These are phyloP conservation scores for Chloroclystis v-ata DNA, from an alignment of 2,888 invertebrate genomes.

Conservation along the genomic window DNA sequence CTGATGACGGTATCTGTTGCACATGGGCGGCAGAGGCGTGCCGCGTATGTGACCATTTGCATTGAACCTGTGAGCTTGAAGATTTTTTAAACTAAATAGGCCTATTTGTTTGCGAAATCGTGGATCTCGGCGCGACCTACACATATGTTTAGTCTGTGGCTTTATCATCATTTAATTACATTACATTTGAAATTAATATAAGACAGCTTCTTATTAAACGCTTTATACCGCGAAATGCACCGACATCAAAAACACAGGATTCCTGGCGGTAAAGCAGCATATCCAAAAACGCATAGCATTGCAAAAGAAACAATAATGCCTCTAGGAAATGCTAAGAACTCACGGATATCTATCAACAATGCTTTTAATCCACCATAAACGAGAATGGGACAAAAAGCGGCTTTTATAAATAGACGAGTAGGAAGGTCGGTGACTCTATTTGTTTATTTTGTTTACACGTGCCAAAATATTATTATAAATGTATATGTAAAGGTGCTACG, in stretches of 20 bases:
- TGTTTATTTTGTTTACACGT: too few species aligned
- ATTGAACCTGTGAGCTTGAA: neutral
- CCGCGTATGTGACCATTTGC: too few species aligned
- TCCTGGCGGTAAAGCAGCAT: slow-evolving; percentile 2
- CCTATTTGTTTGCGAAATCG: neutral
- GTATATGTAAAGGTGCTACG: too few species aligned
- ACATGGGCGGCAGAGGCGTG: slow-evolving; percentile 2
- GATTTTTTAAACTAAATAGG: neutral
- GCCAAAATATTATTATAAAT: too few species aligned
- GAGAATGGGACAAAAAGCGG: slow-evolving; percentile 8
- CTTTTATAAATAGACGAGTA: neutral
- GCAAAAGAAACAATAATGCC: slow-evolving; percentile 3
- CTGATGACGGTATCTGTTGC: slow-evolving; percentile 13
- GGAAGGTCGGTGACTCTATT: neutral
- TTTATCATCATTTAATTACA: too few species aligned
- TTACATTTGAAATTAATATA: too few species aligned
- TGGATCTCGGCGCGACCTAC: too few species aligned
- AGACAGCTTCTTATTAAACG: too few species aligned
- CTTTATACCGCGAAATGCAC: neutral
- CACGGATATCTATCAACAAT: slow-evolving; percentile 25
- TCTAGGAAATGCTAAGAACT: slow-evolving; percentile 32
- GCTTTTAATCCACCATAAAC: slow-evolving; percentile 20
- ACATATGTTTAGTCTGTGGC: too few species aligned
- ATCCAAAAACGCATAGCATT: neutral
- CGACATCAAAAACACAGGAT: slow-evolving; percentile 5